Evolutionary conservation across 1,140 invertebrate species (phyloP).

Genomic region (Nasonia longicornis): DNA sequence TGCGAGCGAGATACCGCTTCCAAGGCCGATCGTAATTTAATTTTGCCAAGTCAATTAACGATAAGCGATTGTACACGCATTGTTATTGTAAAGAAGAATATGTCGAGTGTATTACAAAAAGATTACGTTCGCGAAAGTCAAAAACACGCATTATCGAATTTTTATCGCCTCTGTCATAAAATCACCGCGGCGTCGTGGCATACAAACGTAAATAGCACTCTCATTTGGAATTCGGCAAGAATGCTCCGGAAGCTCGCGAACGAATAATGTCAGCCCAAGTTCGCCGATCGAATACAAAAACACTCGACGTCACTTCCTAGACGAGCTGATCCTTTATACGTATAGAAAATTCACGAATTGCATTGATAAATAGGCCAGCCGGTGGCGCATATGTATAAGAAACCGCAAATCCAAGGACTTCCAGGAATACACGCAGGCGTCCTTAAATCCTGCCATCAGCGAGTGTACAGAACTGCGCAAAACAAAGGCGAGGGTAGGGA

Average conservation of each 20-base stretch:
- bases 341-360: no score
- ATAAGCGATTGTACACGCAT: no score
- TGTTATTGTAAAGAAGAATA: not conserved
- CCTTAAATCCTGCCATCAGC: no score
- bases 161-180: not conserved
- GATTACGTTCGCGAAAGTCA: not conserved
- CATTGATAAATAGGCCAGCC: no score
- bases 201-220: not conserved
- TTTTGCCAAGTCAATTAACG: not conserved
- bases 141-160: not conserved
- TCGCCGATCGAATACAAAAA: not conserved
- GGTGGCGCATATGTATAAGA: no score
- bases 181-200: not conserved
- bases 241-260: not conserved
- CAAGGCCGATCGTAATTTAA: not conserved
- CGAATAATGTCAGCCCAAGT: not conserved
- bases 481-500: no score
- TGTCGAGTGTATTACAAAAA: not conserved
- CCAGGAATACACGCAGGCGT: no score
- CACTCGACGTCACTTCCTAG: no score
- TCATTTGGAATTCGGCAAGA: not conserved
- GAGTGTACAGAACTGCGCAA: no score
- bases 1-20: no score
- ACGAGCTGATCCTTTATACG: no score
- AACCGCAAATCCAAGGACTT: no score